Evolutionary conservation across 2,797 vertebrate species (phyloP), one percentile per base, ranked within the genome.

Genomic region (Sardinella longiceps): DNA sequence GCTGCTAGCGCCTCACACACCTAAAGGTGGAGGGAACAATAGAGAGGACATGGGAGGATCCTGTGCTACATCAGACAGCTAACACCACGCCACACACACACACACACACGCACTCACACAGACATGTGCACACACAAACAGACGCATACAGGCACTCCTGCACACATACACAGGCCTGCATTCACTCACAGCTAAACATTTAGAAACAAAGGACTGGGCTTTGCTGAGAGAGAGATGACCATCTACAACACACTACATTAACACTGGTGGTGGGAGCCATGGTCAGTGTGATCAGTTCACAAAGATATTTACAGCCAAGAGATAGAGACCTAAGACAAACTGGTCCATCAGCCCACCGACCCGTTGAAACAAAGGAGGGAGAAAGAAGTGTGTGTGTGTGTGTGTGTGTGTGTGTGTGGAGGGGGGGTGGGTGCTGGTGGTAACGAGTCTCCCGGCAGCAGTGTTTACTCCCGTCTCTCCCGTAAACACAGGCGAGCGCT

Each of bases 11-110:
- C 50, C 81, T 80, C 85, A 83, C 46, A 85, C 85, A 83, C 85
- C 90, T 84, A 88, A 91, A 92, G 90, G 88, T 91, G 87, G 83
- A 39, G 58, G 83, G 66, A 37, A 81, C 39, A 82, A 86, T 33
- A 77, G 80, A 88, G 81, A 82, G 28, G 39, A 83, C 33, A 87
- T 56, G 25, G 58, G 58, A 43, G 82, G 81, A 85, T 80, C 50
- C 80, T 48, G 60, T 82, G 86, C 60, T 70, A 63, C 53, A 85
- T 83, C 30, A 70, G 28, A 80, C 81, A 80, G 48, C 81, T 30
- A 81, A 66, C 70, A 81, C 66, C 66, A 74, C 66, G 33, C 60
- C 43, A 43, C 43, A 43, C 43, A 43, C 43, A 43, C 43, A 43
- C 43, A 43, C 43, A 43, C 43, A 1, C 43, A 43, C 43, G 39